phyloP scores from a whole-genome alignment of 2,888 invertebrate genomes.

The Melolontha melolontha region DNA sequence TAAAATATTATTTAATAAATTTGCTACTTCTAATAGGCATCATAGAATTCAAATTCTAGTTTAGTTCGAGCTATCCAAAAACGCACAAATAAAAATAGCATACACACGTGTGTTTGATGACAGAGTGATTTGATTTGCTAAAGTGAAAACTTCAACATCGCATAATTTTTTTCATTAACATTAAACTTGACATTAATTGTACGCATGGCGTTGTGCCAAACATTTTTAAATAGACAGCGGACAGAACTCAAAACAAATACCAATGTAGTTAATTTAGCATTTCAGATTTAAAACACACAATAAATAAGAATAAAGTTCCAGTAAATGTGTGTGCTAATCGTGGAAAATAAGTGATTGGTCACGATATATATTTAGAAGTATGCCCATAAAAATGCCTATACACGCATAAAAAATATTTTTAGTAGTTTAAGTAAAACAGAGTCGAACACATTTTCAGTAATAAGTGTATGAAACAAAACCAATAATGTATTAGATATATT shows the following conservation, averaged over 20 bases:
- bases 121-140: neutral
- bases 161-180: constrained; percentile 13
- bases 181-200: constrained; percentile 24
- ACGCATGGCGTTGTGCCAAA: constrained; percentile 6
- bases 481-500: too few relatives aligned
- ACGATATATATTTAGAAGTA: neutral
- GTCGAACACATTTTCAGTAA: too few relatives aligned
- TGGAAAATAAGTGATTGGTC: neutral
- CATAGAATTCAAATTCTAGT: too few relatives aligned
- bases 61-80: too few relatives aligned
- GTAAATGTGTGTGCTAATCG: neutral
- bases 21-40: too few relatives aligned
- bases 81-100: neutral
- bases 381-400: too few relatives aligned
- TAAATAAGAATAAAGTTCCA: constrained; percentile 1
- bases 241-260: constrained; percentile 10
- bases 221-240: neutral
- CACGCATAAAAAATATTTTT: too few relatives aligned
- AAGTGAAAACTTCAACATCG: constrained; percentile 1
- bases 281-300: neutral
- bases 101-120: neutral
- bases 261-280: neutral
- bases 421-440: too few relatives aligned
- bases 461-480: too few relatives aligned
- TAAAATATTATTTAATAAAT: too few relatives aligned